Evolutionary conservation across 2,888 invertebrate genomes (phyloP), one percentile per base, ranked within the genome.

Genomic region (Acanthopleura granulata): DNA sequence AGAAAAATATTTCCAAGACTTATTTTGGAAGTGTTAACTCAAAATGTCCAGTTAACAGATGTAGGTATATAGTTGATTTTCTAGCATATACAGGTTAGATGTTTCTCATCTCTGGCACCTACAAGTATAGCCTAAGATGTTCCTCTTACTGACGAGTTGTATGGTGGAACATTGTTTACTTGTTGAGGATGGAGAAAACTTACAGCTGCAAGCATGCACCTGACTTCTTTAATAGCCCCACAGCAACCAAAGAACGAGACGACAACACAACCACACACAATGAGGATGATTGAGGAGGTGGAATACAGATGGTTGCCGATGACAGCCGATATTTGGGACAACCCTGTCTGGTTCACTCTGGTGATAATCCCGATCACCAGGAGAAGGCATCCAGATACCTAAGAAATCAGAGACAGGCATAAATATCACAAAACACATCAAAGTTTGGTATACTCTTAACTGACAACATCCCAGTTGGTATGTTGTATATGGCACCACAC

Each of bases 151-250:
- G 14, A 11, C 11, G 25, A 61, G 0, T 14, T 22, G 22, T 61
- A 0, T n/a, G 25, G n/a, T 61, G 25, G 25, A 61, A 61, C n/a
- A 1, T 61, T 61, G 40, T 40, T 40, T 40, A 9, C 40, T 40
- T 40, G 9, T 30, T 57, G n/a, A 73, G 18, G 27, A 12, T 22
- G 25, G 70, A 6, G 49, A n/a, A 25, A 18, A 91, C 94, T 92
- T 91, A 97, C 97, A 92, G 95, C 95, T 75, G 97, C 93, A 72
- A 98, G 93, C 94, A 98, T 94, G 91, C 97, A 97, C 91, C 96
- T 95, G 88, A 97, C 95, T 93, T 98, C 97, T 89, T 95, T 95
- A 70, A 95, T 94, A n/a, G 97, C 96, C 69, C 97, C 98, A 86
- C 96, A 93, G 91, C 97, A 97, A 76, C 98, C 98, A 79, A 98